A percentile compares a stretch with the other conserved stretches of the same genome.
Conservation (phyloP, 2,113 vertebrate species). For the Apteryx mantelli region DNA sequence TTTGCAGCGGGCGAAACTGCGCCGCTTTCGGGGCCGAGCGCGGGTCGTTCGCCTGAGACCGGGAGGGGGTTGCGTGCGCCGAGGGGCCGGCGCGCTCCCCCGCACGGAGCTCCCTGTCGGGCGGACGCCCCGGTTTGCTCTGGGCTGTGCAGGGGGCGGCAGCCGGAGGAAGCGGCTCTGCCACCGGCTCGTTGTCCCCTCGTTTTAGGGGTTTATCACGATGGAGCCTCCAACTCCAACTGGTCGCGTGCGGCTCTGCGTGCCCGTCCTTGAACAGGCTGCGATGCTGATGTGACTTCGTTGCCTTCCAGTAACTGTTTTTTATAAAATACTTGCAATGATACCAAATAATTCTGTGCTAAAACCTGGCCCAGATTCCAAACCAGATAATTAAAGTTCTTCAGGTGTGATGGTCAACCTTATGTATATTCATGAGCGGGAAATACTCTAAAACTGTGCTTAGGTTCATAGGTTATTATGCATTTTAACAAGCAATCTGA, state of each 20-base stretch:
- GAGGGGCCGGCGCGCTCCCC: not conserved
- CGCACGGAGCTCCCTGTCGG: not conserved
- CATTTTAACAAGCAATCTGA: not conserved
- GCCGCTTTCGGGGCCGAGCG: not conserved
- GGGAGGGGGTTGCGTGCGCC: not conserved
- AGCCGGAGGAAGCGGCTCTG: no score
- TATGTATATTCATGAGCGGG: not conserved
- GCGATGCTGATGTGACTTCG: not conserved
- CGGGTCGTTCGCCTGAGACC: rapidly evolving
- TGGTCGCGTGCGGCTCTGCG: rapidly evolving
- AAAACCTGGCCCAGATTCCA: not conserved
- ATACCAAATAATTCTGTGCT: not conserved
- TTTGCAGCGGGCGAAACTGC: not conserved
- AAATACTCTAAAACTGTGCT: not conserved
- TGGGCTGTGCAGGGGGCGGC: not conserved
- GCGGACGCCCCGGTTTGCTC: not conserved
- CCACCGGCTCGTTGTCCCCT: not conserved
- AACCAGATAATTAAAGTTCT: not conserved
- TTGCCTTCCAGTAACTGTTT: rapidly evolving
- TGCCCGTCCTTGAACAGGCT: not conserved
- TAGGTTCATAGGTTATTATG: not conserved
- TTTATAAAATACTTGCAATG: not conserved
- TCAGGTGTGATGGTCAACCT: not conserved
- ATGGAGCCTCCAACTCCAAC: not conserved
- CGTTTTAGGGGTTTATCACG: rapidly evolving